These are phyloP conservation scores for Theristus sp. DNA, from an alignment of 2,888 invertebrate species.

Conservation along the genomic window DNA sequence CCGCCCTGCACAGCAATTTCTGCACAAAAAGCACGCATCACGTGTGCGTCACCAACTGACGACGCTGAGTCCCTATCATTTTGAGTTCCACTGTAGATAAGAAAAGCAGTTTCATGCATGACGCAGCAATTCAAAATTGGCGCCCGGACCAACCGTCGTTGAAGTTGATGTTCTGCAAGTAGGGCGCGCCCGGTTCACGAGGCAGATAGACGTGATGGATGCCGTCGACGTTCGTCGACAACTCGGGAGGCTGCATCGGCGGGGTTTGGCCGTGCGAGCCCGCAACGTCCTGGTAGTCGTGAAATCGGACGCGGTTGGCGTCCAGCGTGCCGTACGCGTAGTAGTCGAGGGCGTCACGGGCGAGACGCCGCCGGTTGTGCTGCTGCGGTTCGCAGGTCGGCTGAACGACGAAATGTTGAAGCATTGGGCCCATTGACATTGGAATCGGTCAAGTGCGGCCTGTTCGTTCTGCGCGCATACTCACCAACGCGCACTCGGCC, in stretches of 20 bases:
- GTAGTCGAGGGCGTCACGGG: background rate
- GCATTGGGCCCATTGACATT: background rate
- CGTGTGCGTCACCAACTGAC: too few relatives aligned
- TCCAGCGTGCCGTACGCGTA: background rate
- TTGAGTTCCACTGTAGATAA: too few relatives aligned
- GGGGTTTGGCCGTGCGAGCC: background rate
- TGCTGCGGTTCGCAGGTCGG: background rate
- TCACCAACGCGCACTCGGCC: constrained; percentile 10
- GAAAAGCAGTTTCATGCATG: background rate
- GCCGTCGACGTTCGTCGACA: constrained; percentile 2
- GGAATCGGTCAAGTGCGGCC: background rate
- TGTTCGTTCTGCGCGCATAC: constrained; percentile 7
- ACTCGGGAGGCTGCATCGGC: background rate
- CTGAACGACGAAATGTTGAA: background rate
- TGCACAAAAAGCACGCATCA: too few relatives aligned
- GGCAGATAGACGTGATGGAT: constrained; percentile 5
- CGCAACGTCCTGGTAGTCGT: background rate
- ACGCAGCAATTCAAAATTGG: background rate
- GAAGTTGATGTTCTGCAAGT: too few relatives aligned
- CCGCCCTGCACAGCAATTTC: too few relatives aligned
- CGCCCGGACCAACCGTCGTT: background rate
- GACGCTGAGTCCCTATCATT: too few relatives aligned
- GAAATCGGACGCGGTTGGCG: background rate
- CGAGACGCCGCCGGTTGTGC: background rate
- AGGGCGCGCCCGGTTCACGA: constrained; percentile 3